Percentiles rank a stretch among this genome's conserved stretches.
Evolutionary conservation across 2,113 vertebrate species (phyloP).

Genomic region (Strigops habroptila): DNA sequence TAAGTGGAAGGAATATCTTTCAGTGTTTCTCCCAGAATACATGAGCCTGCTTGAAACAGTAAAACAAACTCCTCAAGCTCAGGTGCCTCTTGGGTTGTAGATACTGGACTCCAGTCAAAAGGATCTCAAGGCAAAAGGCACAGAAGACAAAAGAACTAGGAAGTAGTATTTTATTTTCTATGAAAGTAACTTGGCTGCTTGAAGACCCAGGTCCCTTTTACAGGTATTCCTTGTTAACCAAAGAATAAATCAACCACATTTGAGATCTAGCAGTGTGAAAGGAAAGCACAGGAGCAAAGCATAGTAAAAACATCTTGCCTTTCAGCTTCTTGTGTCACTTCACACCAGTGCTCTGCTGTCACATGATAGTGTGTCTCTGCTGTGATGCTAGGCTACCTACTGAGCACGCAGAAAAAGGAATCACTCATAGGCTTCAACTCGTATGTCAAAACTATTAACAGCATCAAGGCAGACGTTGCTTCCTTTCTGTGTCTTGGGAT

Average conservation of each 20-base stretch:
- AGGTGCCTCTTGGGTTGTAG: background rate
- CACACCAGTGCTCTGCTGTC: background rate
- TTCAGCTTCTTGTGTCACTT: background rate
- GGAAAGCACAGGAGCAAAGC: background rate
- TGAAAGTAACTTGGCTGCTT: background rate
- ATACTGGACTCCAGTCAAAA: background rate
- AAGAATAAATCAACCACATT: background rate
- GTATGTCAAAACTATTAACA: background rate
- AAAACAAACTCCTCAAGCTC: background rate
- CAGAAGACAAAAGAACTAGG: background rate
- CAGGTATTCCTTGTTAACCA: background rate
- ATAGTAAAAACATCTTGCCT: background rate
- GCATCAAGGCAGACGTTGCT: background rate
- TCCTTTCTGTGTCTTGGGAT: background rate
- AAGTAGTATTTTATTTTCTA: background rate
- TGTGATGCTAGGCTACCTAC: background rate
- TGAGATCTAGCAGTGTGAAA: background rate
- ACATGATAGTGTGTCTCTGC: background rate
- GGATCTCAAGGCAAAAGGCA: background rate
- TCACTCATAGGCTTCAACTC: background rate
- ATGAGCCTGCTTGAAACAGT: background rate
- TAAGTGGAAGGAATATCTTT: background rate
- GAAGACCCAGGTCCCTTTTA: background rate
- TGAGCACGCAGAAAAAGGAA: accelerated
- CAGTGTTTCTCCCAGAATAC: background rate